Percentiles rank a stretch among this genome's conserved stretches.
Evolutionary conservation across 2,888 invertebrate species (phyloP).

Genomic region (Brachypterus glaber): DNA sequence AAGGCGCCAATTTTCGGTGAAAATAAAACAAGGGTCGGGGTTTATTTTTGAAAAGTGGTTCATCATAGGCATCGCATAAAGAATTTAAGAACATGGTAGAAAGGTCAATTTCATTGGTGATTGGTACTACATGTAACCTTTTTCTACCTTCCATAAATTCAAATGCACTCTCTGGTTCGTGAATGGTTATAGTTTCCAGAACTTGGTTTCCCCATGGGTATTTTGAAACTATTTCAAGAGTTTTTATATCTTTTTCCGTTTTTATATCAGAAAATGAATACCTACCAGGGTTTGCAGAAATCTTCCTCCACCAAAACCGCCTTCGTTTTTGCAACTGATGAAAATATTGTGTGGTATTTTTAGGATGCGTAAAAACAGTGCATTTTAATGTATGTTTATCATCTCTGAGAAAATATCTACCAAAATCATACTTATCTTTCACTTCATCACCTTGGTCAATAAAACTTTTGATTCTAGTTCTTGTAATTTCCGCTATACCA

Average conservation of each 20-base stretch:
- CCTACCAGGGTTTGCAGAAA: constrained; percentile 62
- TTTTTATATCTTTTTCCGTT: constrained; percentile 38
- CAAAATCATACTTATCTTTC: neutral
- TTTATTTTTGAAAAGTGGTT: constrained; percentile 40
- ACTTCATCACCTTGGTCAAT: neutral
- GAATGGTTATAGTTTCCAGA: constrained; percentile 52
- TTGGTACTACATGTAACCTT: constrained; percentile 31
- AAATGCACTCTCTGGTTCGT: constrained; percentile 10
- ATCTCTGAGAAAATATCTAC: constrained; percentile 8
- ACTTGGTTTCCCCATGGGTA: constrained; percentile 53
- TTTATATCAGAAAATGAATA: constrained; percentile 54
- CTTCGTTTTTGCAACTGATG: constrained; percentile 67
- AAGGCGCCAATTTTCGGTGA: constrained; percentile 66
- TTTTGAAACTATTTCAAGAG: constrained; percentile 54
- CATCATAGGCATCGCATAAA: constrained; percentile 51
- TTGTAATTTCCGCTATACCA: constrained; percentile 38
- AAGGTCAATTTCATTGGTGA: constrained; percentile 45
- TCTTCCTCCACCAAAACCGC: constrained; percentile 80
- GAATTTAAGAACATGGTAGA: constrained; percentile 47
- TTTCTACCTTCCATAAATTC: constrained; percentile 38
- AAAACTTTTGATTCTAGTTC: constrained; percentile 10
- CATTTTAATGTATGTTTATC: constrained; percentile 34
- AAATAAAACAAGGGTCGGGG: constrained; percentile 45
- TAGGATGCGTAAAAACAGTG: constrained; percentile 41
- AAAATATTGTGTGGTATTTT: constrained; percentile 53